Conservation (phyloP, 2,113 vertebrate species). For the Neotragus pygmaeus region DNA sequence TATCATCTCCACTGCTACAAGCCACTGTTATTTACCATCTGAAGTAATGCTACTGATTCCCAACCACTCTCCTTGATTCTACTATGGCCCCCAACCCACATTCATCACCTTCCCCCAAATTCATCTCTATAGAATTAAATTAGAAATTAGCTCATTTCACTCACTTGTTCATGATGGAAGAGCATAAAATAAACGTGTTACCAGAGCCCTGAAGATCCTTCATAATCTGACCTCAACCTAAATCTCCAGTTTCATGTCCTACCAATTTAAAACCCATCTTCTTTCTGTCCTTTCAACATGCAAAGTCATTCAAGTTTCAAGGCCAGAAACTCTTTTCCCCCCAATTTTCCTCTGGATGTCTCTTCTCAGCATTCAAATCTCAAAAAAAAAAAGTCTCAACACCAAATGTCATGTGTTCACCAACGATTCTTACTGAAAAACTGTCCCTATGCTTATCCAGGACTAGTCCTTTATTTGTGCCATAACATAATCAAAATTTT, state of each 20-base stretch:
- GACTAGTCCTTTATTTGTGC: neutral
- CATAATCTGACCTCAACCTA: neutral
- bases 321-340: neutral
- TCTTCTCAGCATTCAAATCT: neutral
- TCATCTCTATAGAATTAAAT: neutral
- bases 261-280: neutral
- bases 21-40: neutral
- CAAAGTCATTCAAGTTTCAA: neutral
- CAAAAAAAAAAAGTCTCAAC: neutral
- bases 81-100: neutral
- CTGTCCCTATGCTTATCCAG: neutral
- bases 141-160: neutral
- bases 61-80: neutral
- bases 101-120: neutral
- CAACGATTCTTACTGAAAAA: neutral
- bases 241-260: neutral
- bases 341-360: neutral
- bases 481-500: neutral
- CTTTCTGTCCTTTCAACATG: neutral
- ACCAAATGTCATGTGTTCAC: neutral
- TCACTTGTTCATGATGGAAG: neutral
- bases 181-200: neutral
- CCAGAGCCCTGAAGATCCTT: neutral
- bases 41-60: neutral
- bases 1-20: neutral